Base-by-base conservation (phyloP, 2,113 vertebrate genomes). In the Callionymus lyra region DNA sequence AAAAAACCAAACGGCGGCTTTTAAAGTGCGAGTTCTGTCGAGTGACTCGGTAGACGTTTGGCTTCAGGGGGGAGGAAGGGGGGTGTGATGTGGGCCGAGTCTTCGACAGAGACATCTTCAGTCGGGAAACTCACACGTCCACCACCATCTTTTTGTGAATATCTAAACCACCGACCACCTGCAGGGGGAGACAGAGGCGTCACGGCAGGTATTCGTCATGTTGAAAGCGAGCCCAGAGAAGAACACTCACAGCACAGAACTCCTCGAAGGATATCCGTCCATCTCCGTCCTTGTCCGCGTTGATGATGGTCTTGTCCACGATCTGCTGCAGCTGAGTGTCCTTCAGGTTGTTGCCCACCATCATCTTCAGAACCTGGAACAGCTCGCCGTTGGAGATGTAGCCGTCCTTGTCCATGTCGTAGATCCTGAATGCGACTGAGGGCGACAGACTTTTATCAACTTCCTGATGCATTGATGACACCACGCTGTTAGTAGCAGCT, bases 131-230 rank as follows among this genome's bases (percentile, higher is more conserved):
- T 98, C 91, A 99, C 91, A 99, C 95, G 6, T 99, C 95, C 82
- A 99, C 95, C 44, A 99, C 95, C 95, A 99, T 99, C 88, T 99
- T 99, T 94, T 99, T 99, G 91, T 99, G 94, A 89, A 99, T 99
- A 86, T 99, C 95, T 73, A 99, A 88, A 82, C 95, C 95, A 35
- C 95, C 95, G 71, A 99, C 95, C 69, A 99, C 95, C 95, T 99
- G 72, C n/a, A 44, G 52, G 46, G 35, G 44, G 12, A 43, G 4
- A 27, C 4, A 38, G 31, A 9, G 10, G 16, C 6, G 16, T 12
- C 32, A 8, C 2, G n/a, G n/a, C n/a, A n/a, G n/a, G n/a, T n/a
- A n/a, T n/a, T n/a, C n/a, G n/a, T n/a, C n/a, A n/a, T n/a, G n/a
- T n/a, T n/a, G n/a, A n/a, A n/a, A n/a, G n/a, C n/a, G n/a, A n/a